Percentiles rank a stretch among this genome's conserved stretches.
These are phyloP conservation scores for Cuniculus paca DNA, from an alignment of 2,797 vertebrate genomes.

Conservation along the genomic window DNA sequence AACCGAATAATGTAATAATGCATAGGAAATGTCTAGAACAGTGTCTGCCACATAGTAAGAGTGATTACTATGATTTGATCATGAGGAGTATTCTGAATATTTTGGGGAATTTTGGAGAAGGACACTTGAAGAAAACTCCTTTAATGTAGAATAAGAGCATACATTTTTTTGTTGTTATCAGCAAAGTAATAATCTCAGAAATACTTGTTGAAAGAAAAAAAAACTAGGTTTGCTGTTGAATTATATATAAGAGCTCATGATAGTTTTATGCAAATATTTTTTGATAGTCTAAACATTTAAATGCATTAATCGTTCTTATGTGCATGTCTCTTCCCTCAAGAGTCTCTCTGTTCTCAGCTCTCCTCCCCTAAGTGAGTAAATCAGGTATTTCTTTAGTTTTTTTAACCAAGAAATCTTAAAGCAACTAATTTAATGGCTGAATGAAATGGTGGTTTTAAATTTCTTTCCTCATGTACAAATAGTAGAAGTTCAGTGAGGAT, in stretches of 20 bases:
- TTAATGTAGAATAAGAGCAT: not conserved
- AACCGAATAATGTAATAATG: not conserved
- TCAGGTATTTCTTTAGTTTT: slow-evolving; percentile 46
- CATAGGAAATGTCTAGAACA: not conserved
- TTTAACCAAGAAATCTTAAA: slow-evolving; percentile 42
- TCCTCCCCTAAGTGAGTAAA: not conserved
- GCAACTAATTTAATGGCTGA: slow-evolving; percentile 26
- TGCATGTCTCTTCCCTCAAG: not conserved
- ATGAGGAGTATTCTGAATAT: not conserved
- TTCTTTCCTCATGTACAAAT: slow-evolving; percentile 64
- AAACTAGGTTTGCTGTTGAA: not conserved
- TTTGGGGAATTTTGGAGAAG: not conserved
- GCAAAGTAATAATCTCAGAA: slow-evolving; percentile 16
- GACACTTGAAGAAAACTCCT: slow-evolving; percentile 8
- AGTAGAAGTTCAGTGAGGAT: slow-evolving; percentile 63
- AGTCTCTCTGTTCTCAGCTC: not conserved
- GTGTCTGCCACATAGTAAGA: not conserved
- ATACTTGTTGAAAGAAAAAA: slow-evolving; percentile 30
- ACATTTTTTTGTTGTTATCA: not conserved
- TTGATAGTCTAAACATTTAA: slow-evolving; percentile 36
- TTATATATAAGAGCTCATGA: not conserved
- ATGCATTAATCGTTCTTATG: not conserved
- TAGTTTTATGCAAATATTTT: not conserved
- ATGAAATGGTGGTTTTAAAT: slow-evolving; percentile 48
- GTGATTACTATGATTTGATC: not conserved